These are phyloP conservation scores for Zosterops hypoxanthus DNA, from an alignment of 2,113 vertebrate genomes.

Conservation along the genomic window DNA sequence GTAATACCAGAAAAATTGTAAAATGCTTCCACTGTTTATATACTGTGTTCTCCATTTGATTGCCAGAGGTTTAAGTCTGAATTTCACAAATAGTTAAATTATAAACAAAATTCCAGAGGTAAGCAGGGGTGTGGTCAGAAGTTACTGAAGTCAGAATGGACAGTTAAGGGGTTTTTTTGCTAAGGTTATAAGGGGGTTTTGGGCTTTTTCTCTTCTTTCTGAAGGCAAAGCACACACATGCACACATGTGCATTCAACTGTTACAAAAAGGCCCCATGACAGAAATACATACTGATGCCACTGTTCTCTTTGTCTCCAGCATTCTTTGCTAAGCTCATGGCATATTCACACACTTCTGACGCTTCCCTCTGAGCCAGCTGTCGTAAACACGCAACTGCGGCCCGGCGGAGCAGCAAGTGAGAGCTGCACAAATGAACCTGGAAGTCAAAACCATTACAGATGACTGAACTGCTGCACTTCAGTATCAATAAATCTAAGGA, in stretches of 20 bases:
- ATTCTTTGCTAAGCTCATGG: conserved; percentile 92
- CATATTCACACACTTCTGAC: conserved; percentile 95
- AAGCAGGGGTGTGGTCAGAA: background rate
- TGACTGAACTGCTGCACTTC: background rate
- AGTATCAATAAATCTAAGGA: background rate
- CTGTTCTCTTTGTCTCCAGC: conserved; percentile 87
- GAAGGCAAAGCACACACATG: background rate
- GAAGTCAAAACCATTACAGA: conserved; percentile 3
- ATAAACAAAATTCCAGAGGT: background rate
- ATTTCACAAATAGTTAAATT: background rate
- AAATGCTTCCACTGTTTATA: background rate
- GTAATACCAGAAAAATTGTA: background rate
- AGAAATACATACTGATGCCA: conserved; percentile 82
- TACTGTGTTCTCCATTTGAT: background rate
- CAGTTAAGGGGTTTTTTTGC: background rate
- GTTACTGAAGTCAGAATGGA: background rate
- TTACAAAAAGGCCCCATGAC: background rate
- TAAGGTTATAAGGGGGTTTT: rapidly evolving
- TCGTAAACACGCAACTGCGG: conserved; percentile 93
- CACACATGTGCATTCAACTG: background rate
- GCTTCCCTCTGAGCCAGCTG: conserved; percentile 97
- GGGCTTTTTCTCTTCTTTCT: background rate
- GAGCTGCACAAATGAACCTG: conserved; percentile 97
- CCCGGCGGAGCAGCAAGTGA: conserved; percentile 91
- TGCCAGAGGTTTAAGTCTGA: background rate